Evolutionary conservation across 2,888 invertebrate genomes (phyloP).

Genomic region (Melieria picta): DNA sequence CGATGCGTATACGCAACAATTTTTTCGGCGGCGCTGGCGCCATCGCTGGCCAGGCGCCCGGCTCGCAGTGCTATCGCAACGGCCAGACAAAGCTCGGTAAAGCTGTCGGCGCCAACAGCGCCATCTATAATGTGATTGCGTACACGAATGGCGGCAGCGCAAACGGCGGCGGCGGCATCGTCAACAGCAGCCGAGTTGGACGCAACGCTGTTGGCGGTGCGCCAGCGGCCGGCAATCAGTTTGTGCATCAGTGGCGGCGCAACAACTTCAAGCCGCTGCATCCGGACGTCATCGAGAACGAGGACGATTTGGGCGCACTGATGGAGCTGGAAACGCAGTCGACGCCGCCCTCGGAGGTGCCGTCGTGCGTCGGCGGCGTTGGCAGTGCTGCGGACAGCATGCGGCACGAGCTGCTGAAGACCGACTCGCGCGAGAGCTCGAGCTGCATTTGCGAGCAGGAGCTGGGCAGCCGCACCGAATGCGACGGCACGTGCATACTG

Average conservation of each 20-base stretch:
- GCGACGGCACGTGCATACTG: constrained; percentile 58
- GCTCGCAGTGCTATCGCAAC: constrained; percentile 24
- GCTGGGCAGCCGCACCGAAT: constrained; percentile 55
- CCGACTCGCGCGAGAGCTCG: constrained; percentile 38
- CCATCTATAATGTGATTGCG: constrained; percentile 34
- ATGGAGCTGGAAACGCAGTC: constrained; percentile 47
- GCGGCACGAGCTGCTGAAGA: neutral
- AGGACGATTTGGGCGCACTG: constrained; percentile 51
- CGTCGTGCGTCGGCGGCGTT: constrained; percentile 35
- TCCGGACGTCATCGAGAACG: constrained; percentile 58
- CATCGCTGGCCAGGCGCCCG: constrained; percentile 26
- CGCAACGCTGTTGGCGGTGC: constrained; percentile 7
- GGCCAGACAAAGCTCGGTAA: neutral
- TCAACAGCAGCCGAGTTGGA: constrained; percentile 32
- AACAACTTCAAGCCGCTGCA: constrained; percentile 61
- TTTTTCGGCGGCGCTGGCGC: constrained; percentile 44
- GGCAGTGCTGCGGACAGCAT: constrained; percentile 3
- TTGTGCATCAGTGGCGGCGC: constrained; percentile 54
- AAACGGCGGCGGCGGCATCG: constrained; percentile 26
- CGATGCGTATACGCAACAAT: constrained; percentile 59
- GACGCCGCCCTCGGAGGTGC: constrained; percentile 49
- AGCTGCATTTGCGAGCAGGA: constrained; percentile 58
- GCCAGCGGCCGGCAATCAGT: neutral
- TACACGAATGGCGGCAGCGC: constrained; percentile 31
- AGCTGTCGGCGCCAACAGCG: constrained; percentile 26